phyloP scores from a whole-genome alignment of 2,797 vertebrate species.

The Picus viridis region DNA sequence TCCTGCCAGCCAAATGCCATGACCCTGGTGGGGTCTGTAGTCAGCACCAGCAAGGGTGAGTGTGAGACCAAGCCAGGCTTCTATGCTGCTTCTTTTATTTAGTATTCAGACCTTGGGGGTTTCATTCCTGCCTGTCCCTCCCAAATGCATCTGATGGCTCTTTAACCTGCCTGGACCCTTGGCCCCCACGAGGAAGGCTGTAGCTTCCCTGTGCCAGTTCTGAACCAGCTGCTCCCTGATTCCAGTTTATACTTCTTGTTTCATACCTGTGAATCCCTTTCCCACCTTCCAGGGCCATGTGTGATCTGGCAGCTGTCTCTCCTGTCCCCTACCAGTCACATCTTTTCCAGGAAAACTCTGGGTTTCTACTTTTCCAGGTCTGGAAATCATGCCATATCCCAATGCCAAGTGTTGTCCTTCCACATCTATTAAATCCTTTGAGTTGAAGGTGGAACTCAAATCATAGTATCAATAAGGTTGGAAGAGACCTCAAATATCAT shows the following conservation, averaged over 20 bases:
- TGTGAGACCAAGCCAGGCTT: background rate
- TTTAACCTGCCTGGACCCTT: background rate
- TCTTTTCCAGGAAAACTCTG: background rate
- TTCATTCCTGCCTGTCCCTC: background rate
- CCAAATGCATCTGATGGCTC: background rate
- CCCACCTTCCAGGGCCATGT: background rate
- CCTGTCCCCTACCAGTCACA: background rate
- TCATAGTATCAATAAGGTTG: no score
- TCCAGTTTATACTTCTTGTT: background rate
- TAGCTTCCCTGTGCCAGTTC: background rate
- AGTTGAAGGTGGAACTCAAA: background rate
- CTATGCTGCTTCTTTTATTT: background rate
- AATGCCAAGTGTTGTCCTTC: background rate
- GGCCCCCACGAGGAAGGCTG: rapidly evolving
- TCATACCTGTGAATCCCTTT: background rate
- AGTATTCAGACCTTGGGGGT: background rate
- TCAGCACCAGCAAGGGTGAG: background rate
- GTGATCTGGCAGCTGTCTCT: background rate
- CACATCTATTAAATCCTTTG: background rate
- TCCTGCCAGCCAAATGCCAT: background rate
- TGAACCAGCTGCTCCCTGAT: background rate
- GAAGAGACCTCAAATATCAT: no score
- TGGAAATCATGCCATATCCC: background rate
- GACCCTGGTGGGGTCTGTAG: background rate
- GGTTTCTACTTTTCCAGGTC: background rate